Percentiles rank a stretch among this genome's conserved stretches.
Evolutionary conservation across 2,797 vertebrate species (phyloP).

Genomic region (Muscicapa striata): DNA sequence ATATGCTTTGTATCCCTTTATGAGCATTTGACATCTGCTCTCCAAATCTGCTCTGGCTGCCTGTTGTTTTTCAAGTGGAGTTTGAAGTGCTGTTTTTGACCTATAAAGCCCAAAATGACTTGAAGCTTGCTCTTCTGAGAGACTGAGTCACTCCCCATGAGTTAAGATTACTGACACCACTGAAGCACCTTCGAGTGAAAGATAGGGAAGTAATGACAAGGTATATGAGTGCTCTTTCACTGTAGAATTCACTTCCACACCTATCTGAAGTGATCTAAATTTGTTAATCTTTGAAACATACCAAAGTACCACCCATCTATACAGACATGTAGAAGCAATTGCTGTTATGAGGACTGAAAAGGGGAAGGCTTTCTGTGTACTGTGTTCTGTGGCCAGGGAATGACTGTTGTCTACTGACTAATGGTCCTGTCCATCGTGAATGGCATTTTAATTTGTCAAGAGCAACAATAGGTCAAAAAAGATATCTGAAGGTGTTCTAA

Average conservation of each 20-base stretch:
- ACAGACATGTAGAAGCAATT: not conserved
- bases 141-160: conserved; percentile 43
- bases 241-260: conserved; percentile 31
- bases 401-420: conserved; percentile 13
- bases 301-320: conserved; percentile 6
- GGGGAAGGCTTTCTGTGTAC: not conserved
- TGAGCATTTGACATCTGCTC: conserved; percentile 65
- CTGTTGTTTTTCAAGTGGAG: conserved; percentile 59
- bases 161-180: conserved; percentile 54
- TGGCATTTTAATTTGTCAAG: conserved; percentile 66
- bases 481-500: conserved; percentile 55
- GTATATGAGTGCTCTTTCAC: conserved; percentile 13
- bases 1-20: conserved; percentile 47
- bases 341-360: conserved; percentile 24
- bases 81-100: conserved; percentile 60
- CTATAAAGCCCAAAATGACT: conserved; percentile 63
- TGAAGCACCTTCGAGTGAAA: conserved; percentile 38
- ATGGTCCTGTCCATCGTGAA: conserved; percentile 38
- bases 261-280: conserved; percentile 49
- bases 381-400: not conserved
- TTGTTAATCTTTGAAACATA: conserved; percentile 46
- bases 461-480: conserved; percentile 55
- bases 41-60: conserved; percentile 52
- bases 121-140: conserved; percentile 44
- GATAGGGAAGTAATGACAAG: conserved; percentile 43